Percentiles rank a stretch among this genome's conserved stretches.
Conservation (phyloP, 2,797 vertebrate species). For the Chelonia mydas region DNA sequence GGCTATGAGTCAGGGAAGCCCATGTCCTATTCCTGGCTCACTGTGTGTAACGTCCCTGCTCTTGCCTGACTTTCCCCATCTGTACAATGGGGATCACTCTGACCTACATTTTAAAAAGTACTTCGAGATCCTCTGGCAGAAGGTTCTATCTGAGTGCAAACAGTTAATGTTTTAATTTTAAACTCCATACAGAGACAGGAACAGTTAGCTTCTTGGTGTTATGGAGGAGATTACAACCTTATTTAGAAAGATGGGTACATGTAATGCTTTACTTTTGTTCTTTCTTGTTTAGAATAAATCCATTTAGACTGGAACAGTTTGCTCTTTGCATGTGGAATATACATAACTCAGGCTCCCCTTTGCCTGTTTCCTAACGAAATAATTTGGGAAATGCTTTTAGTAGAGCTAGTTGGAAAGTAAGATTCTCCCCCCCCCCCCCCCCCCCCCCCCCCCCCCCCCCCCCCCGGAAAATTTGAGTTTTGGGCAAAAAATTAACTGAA, state of each 20-base stretch:
- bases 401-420: no score
- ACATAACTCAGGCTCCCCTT: no score
- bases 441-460: no score
- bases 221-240: neutral
- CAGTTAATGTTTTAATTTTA: neutral
- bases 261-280: no score
- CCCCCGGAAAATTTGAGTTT: no score
- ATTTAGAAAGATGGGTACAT: neutral
- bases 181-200: neutral
- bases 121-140: neutral
- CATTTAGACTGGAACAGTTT: neutral
- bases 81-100: neutral
- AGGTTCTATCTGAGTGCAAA: neutral
- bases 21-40: neutral
- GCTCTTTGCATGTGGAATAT: no score
- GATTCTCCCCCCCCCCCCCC: no score
- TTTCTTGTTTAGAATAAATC: neutral
- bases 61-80: neutral
- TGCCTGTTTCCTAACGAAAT: no score
- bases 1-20: neutral
- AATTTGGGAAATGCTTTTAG: no score
- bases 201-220: neutral
- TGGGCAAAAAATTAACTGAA: no score
- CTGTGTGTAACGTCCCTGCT: accelerated
- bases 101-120: neutral